Percentiles rank a stretch among this genome's conserved stretches.
These are phyloP conservation scores for Lepilemur septentrionalis DNA, from an alignment of 2,797 vertebrate genomes.

Conservation along the genomic window DNA sequence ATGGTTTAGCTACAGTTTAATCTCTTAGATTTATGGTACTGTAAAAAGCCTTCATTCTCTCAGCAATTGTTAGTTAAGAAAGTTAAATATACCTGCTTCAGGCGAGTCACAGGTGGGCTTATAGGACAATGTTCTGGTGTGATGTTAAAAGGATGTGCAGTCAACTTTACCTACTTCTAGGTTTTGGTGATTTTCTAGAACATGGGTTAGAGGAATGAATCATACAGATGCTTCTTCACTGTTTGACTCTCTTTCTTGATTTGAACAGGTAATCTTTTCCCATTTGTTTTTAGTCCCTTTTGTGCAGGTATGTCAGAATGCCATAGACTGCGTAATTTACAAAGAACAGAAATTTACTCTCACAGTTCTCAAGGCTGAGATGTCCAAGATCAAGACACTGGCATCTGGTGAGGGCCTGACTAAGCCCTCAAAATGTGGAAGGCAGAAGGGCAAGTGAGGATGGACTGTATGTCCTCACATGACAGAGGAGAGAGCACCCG, in stretches of 20 bases:
- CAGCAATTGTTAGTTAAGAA: neutral
- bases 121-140: neutral
- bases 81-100: neutral
- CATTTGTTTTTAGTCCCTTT: neutral
- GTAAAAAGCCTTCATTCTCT: neutral
- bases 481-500: neutral
- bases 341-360: neutral
- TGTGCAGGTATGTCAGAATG: neutral
- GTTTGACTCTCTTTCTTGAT: neutral
- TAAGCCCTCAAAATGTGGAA: neutral
- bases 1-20: neutral
- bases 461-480: neutral
- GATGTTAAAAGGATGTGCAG: neutral
- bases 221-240: neutral
- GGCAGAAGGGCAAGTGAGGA: neutral
- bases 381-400: neutral
- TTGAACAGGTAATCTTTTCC: neutral
- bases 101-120: neutral
- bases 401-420: neutral
- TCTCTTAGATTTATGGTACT: neutral
- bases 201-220: neutral
- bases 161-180: neutral
- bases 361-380: neutral
- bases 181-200: constrained; percentile 6
- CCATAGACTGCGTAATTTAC: neutral